Conservation (phyloP, 2,113 vertebrate genomes). For the Ptilorrhoa leucosticta region DNA sequence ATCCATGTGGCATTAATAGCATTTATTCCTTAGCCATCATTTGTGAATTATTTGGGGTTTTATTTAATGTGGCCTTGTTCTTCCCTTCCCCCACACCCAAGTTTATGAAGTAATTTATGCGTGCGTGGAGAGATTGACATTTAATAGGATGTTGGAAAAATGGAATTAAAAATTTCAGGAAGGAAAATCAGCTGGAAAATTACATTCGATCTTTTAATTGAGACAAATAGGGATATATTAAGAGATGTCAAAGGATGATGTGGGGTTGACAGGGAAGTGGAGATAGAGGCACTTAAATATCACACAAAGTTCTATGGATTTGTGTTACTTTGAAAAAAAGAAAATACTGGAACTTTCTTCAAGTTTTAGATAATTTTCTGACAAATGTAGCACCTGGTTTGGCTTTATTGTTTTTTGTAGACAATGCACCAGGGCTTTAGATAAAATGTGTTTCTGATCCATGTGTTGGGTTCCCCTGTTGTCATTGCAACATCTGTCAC, state of each 20-base stretch:
- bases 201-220: not conserved
- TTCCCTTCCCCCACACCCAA: not conserved
- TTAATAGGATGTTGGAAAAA: not conserved
- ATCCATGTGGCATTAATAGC: not conserved
- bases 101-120: not conserved
- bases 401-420: not conserved
- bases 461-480: not conserved
- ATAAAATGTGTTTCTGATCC: not conserved
- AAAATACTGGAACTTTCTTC: not conserved
- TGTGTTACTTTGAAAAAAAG: not conserved
- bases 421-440: not conserved
- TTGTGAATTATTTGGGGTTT: not conserved
- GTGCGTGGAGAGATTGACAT: not conserved
- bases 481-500: not conserved
- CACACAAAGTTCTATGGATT: not conserved
- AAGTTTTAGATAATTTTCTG: not conserved
- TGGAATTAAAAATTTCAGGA: not conserved
- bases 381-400: not conserved
- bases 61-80: accelerated
- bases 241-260: not conserved
- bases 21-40: not conserved
- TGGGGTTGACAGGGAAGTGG: not conserved
- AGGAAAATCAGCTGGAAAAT: not conserved
- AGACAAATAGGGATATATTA: not conserved
- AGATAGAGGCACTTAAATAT: not conserved